Base-by-base conservation (phyloP, 2,888 invertebrate species). In the Perithous albicinctus region DNA sequence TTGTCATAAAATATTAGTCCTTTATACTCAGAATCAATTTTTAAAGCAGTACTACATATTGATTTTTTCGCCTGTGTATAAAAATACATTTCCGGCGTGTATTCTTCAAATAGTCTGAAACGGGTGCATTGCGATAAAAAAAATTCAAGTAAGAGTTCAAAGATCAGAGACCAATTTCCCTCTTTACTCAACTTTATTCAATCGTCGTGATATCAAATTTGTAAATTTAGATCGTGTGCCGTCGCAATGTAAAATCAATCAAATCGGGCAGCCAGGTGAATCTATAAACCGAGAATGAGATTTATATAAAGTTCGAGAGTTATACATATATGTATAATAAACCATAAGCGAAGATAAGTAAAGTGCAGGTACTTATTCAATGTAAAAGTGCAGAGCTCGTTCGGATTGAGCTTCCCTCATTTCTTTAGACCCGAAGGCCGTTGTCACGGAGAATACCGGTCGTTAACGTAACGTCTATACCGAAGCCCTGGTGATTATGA, bases 401-500 rank as follows among this genome's bases (percentile, higher is more conserved):
- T 66, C 12, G 8, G 18, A 64, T 35, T 26, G 23, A 8, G 63
- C 56, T 46, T 29, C 54, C 20, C 56, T 54, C 63, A 64, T 73
- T 64, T 48, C 26, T 18, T n/a, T 8, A 54, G 12, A 29, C 72
- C 23, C 73, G 38, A 46, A 10, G 56, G 56, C 35, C 70, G 18
- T 78, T 48, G 48, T 75, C 63, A 48, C 26, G 79, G 69, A 75
- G 69, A 78, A 82, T 75, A 75, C 54, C 46, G 74, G 56, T 74
- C 74, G 78, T 81, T 81, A 81, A 81, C 74, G 69, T 51, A 66
- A 56, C 29, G 69, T 54, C 69, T 26, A 59, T 59, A 59, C 70
- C 46, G 43, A 75, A 74, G 70, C 75, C 74, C 51, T 64, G 77
- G 76, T 80, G 80, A 83, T 83, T 80, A 77, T 74, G 77, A 77